Conservation (phyloP, 2,113 vertebrate genomes). For the Acrocephalus arundinaceus region DNA sequence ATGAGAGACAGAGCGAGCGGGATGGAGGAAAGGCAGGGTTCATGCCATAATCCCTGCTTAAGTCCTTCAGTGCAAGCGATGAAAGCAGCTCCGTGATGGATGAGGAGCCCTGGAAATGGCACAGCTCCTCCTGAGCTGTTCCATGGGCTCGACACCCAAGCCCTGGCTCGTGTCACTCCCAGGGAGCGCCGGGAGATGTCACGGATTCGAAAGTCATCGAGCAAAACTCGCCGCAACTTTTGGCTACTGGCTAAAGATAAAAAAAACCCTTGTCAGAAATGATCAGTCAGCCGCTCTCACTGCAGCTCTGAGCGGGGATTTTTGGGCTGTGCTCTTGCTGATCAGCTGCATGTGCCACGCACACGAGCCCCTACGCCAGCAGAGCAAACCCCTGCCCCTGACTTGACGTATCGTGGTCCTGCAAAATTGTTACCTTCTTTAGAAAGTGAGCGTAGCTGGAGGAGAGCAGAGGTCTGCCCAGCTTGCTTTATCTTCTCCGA, state of each 20-base stretch:
- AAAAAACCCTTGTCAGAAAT: background rate
- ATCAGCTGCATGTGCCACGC: background rate
- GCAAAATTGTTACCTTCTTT: background rate
- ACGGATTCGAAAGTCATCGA: background rate
- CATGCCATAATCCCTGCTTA: conserved; percentile 2
- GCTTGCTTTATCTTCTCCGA: background rate
- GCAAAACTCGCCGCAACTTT: background rate
- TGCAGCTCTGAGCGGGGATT: background rate
- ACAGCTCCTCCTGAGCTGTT: background rate
- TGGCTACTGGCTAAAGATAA: conserved; percentile 13
- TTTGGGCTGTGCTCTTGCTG: background rate
- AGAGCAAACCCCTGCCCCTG: background rate
- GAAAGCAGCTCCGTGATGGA: conserved; percentile 35
- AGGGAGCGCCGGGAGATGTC: background rate
- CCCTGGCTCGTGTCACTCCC: background rate
- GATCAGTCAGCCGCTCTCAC: background rate
- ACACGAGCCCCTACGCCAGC: background rate
- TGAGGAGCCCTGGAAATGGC: conserved; percentile 21
- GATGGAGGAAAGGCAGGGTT: background rate
- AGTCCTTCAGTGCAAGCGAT: background rate
- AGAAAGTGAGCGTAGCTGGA: background rate
- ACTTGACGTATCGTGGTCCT: background rate
- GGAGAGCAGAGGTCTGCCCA: background rate
- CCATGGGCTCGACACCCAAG: background rate
- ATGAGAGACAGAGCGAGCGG: background rate